Percentiles rank a stretch among this genome's conserved stretches.
Conservation (phyloP, 2,113 vertebrate genomes). For the Balaenoptera acutorostrata region DNA sequence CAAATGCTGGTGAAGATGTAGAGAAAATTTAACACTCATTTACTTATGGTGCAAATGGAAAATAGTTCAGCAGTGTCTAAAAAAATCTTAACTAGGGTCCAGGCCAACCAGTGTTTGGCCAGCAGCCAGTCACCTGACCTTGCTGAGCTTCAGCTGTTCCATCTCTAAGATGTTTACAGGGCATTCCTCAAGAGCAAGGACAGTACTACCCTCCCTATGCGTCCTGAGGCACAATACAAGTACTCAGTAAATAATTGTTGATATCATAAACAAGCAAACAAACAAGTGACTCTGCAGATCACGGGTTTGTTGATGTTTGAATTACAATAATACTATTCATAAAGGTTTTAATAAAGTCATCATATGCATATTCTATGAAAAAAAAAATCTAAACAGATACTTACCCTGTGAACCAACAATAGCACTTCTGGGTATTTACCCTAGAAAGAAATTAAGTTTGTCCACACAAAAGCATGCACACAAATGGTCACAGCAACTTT, state of each 20-base stretch:
- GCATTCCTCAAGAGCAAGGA: background rate
- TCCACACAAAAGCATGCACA: background rate
- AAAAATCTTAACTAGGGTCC: background rate
- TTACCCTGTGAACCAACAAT: background rate
- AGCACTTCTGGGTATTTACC: background rate
- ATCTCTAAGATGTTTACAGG: background rate
- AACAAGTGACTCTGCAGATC: background rate
- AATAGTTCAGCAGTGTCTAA: background rate
- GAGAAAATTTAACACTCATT: background rate
- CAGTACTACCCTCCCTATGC: fast-evolving
- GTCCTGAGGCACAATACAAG: background rate
- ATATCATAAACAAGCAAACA: background rate
- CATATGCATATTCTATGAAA: background rate
- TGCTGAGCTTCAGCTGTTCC: background rate
- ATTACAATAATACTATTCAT: background rate
- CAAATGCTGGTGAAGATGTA: background rate
- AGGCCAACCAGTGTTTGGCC: background rate
- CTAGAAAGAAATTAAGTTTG: background rate
- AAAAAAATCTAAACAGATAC: background rate
- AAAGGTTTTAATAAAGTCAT: background rate
- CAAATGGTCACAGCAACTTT: background rate
- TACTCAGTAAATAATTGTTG: fast-evolving
- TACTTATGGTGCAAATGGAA: background rate
- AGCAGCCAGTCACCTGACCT: background rate
- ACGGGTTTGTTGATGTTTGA: background rate